These are phyloP conservation scores for Yoshiicerus persimilis DNA, from an alignment of 1,140 invertebrate genomes.

Conservation along the genomic window DNA sequence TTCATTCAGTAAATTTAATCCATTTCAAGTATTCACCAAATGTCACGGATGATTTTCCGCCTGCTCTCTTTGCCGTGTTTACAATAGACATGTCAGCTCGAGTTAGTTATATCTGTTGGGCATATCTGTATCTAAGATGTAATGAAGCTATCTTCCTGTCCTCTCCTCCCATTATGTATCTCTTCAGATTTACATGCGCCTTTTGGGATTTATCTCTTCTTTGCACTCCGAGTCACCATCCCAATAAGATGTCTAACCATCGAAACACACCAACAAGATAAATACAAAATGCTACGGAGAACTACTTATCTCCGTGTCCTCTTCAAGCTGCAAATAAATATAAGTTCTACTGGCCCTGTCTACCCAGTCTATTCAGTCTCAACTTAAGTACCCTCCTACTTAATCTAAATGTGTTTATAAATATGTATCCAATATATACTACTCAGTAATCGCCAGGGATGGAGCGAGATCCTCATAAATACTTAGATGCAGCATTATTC, in stretches of 20 bases:
- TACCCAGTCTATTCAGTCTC: background rate
- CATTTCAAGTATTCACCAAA: constrained; percentile 30
- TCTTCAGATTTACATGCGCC: background rate
- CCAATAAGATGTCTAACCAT: background rate
- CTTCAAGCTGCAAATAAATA: background rate
- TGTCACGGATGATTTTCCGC: constrained; percentile 33
- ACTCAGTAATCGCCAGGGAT: background rate
- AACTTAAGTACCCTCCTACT: background rate
- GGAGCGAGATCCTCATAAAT: too few species aligned
- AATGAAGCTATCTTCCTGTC: constrained; percentile 19
- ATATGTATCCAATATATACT: background rate
- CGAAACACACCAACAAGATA: background rate
- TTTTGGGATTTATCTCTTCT: background rate
- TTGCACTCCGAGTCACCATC: background rate
- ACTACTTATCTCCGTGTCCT: background rate
- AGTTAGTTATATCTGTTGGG: background rate
- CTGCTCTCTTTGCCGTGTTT: background rate
- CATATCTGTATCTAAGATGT: background rate
- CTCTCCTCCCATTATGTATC: background rate
- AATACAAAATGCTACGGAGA: background rate
- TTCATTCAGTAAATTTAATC: constrained; percentile 34
- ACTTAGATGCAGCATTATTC: background rate
- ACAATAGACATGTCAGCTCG: background rate
- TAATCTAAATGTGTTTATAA: background rate
- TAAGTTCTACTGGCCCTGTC: background rate